These are phyloP conservation scores for Lagorchestes hirsutus DNA, from an alignment of 2,797 vertebrate genomes.

Conservation along the genomic window DNA sequence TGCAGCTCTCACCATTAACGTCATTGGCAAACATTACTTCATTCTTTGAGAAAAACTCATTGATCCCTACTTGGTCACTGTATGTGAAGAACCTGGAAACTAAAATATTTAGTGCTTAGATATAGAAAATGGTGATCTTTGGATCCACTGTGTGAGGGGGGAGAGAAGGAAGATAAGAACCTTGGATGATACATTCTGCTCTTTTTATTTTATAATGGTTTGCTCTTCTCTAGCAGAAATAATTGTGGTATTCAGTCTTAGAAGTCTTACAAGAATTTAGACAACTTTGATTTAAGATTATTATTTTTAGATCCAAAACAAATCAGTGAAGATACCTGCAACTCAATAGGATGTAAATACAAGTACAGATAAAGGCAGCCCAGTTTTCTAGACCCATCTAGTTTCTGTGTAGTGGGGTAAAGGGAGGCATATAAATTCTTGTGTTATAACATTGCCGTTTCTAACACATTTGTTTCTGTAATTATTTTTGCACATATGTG, in stretches of 20 bases:
- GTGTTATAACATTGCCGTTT: slow-evolving; percentile 37
- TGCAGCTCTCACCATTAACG: slow-evolving; percentile 49
- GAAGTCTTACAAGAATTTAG: slow-evolving; percentile 30
- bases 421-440: not conserved
- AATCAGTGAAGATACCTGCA: not conserved
- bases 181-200: not conserved
- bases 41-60: slow-evolving; percentile 13
- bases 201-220: slow-evolving; percentile 32
- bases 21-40: slow-evolving; percentile 63
- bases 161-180: slow-evolving; percentile 6
- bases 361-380: slow-evolving; percentile 25
- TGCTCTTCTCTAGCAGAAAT: slow-evolving; percentile 47
- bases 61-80: not conserved
- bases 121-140: slow-evolving; percentile 18
- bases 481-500: slow-evolving; percentile 35
- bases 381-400: not conserved
- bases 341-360: slow-evolving; percentile 22
- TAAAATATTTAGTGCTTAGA: not conserved
- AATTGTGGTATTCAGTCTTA: slow-evolving; percentile 17
- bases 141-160: slow-evolving; percentile 46
- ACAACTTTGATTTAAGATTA: slow-evolving; percentile 38
- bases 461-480: slow-evolving; percentile 37
- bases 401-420: not conserved
- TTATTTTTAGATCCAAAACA: slow-evolving; percentile 19
- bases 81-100: slow-evolving; percentile 27